A percentile compares a stretch with the other conserved stretches of the same genome.
Evolutionary conservation across 1,140 invertebrate genomes (phyloP).

Genomic region (Drosophila obscura): DNA sequence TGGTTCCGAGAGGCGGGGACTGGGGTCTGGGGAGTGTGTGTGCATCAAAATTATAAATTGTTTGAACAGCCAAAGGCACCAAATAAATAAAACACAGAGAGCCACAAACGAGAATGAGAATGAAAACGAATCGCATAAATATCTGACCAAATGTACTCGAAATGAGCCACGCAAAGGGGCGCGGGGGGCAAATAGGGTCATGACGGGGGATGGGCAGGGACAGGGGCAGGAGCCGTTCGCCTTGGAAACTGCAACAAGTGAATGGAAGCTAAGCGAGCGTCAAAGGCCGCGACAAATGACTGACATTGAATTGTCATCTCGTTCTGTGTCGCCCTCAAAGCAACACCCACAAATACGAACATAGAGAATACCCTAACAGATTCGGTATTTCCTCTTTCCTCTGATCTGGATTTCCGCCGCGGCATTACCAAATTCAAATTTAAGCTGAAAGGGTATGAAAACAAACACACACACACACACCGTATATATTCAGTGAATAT

Average conservation of each 20-base stretch:
- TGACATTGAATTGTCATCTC: constrained; percentile 71
- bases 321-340: constrained; percentile 58
- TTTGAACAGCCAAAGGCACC: constrained; percentile 65
- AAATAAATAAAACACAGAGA: constrained; percentile 57
- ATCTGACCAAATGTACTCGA: constrained; percentile 65
- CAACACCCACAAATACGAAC: not conserved
- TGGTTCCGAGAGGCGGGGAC: too few relatives aligned
- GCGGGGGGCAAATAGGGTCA: not conserved
- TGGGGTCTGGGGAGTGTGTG: constrained; percentile 43
- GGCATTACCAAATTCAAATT: not conserved
- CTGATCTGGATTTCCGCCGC: too few relatives aligned
- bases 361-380: constrained; percentile 8
- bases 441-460: too few relatives aligned
- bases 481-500: not conserved
- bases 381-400: not conserved
- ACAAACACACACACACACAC: too few relatives aligned
- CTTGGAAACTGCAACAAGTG: constrained; percentile 70
- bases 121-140: constrained; percentile 63
- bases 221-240: not conserved
- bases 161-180: constrained; percentile 36
- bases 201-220: not conserved
- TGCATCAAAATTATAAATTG: constrained; percentile 79
- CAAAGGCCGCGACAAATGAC: constrained; percentile 50
- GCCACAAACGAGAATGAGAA: constrained; percentile 21
- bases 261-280: constrained; percentile 73